These are phyloP conservation scores for Salvelinus namaycush DNA, from an alignment of 2,113 vertebrate species.

Conservation along the genomic window DNA sequence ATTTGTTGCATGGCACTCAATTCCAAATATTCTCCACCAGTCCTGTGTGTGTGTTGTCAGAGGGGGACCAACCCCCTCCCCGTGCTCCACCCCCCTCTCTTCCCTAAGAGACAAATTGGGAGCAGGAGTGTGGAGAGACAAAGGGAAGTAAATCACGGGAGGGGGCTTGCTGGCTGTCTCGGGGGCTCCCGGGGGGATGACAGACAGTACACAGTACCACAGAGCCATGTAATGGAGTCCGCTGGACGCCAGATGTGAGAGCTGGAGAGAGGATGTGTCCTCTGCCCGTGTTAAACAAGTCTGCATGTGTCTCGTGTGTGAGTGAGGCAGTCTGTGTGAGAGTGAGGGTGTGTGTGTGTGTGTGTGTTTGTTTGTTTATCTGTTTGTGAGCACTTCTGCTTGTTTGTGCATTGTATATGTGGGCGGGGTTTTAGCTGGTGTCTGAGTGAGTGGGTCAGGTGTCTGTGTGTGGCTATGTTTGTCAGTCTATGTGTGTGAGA, in stretches of 20 bases:
- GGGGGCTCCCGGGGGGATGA: background rate
- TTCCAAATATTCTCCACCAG: too few species aligned
- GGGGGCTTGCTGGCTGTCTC: conserved; percentile 2
- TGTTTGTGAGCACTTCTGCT: too few species aligned
- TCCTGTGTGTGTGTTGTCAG: too few species aligned
- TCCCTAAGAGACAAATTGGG: background rate
- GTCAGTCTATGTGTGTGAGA: conserved; percentile 2
- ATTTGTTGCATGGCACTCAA: background rate
- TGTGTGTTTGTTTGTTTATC: background rate
- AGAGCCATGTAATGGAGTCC: conserved; percentile 19
- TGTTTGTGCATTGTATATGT: too few species aligned
- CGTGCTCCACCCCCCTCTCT: too few species aligned
- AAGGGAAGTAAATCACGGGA: conserved; percentile 41
- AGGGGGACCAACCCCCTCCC: too few species aligned
- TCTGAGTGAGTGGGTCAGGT: too few species aligned
- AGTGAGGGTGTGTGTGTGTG: background rate
- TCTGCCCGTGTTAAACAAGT: background rate
- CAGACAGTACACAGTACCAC: background rate
- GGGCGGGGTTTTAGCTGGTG: too few species aligned
- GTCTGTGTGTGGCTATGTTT: background rate
- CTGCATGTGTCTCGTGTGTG: background rate
- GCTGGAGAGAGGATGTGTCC: conserved; percentile 4
- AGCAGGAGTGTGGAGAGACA: conserved; percentile 26
- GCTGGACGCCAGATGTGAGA: conserved; percentile 27
- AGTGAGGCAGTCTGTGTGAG: too few species aligned